Evolutionary conservation across 2,113 vertebrate genomes (phyloP), one percentile per base, ranked within the genome.

Genomic region (Anhinga anhinga): DNA sequence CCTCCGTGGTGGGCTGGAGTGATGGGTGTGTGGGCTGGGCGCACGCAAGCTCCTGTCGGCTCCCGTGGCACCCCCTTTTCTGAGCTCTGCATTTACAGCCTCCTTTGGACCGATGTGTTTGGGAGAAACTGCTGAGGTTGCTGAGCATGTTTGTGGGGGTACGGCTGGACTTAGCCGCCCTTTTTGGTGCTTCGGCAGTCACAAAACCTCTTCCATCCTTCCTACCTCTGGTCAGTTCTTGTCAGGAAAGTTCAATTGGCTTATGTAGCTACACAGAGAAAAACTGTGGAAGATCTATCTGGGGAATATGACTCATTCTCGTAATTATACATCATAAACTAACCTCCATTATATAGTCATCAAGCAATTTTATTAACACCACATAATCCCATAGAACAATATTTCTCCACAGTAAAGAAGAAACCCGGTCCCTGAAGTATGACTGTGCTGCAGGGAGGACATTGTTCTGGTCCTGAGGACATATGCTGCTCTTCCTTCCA

Each of bases 11-110:
- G 9, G n/a, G 47, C 71, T 22, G 69, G 55, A 45, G 26, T 7
- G 44, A 14, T 25, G 66, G 29, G 25, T 9, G 10, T 13, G 42
- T n/a, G 77, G 67, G 84, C 59, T 55, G 72, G 40, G 70, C 66
- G n/a, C 47, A 32, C 1, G 0, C 25, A 0, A 2, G 19, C 67
- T 63, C 42, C n/a, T 15, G 2, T 21, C 53, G 23, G 34, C 17
- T 50, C n/a, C 45, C 3, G 0, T 34, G 61, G 66, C 71, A 59
- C 11, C 23, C 4, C 23, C 61, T 36, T 16, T 11, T 9, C 34
- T 22, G 49, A 70, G 73, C 56, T 71, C 70, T 32, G 62, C 25
- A 5, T 25, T 62, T 10, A 5, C 19, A 30, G 25, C 29, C 32
- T 34, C 36, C 69, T 47, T 16, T 12, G 53, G 32, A 1, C 30